Evolutionary conservation across 2,113 vertebrate species (phyloP).

Genomic region (Dasyurus viverrinus): DNA sequence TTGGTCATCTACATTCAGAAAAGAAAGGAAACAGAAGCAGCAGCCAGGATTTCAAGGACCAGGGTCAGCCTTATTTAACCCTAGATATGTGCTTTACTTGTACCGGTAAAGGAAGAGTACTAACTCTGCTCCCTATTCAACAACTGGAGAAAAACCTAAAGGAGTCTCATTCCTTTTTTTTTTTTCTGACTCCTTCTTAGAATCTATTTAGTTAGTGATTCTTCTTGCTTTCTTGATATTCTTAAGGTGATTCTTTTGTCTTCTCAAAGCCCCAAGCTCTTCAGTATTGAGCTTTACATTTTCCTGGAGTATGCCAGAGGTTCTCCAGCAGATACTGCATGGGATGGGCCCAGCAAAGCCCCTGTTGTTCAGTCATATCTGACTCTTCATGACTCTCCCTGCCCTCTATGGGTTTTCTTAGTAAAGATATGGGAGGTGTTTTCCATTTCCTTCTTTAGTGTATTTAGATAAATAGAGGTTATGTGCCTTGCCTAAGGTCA

Average conservation of each 20-base stretch:
- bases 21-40: neutral
- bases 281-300: neutral
- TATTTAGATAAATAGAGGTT: neutral
- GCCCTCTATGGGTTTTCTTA: neutral
- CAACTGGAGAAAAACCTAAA: neutral
- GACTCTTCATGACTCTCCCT: neutral
- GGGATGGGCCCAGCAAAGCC: too few relatives aligned
- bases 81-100: neutral
- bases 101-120: neutral
- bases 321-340: neutral
- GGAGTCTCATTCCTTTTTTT: too few relatives aligned
- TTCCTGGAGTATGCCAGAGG: neutral
- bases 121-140: neutral
- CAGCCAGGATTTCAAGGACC: neutral
- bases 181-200: too few relatives aligned
- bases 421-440: neutral
- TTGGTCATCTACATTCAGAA: neutral
- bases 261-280: neutral
- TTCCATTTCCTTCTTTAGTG: neutral
- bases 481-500: neutral
- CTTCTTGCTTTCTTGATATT: neutral
- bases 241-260: neutral
- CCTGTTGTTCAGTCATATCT: neutral
- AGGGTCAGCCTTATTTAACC: neutral
- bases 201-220: neutral